Base-by-base conservation (phyloP, 2,888 invertebrate species). In the Xylocampa areola region DNA sequence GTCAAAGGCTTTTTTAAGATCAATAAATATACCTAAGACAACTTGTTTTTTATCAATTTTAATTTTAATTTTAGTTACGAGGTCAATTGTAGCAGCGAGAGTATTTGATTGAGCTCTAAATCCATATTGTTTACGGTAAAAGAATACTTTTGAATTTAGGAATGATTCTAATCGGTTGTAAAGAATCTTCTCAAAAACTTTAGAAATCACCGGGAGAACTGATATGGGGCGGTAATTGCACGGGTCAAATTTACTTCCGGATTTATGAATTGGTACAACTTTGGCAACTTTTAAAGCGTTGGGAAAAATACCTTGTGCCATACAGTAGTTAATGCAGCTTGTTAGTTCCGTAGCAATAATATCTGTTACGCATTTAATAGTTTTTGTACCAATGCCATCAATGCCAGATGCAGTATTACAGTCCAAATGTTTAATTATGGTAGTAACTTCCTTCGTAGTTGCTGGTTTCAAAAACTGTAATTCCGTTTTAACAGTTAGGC, bases 231-330 rank as follows among this genome's bases (percentile, higher is more conserved):
- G 27, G 40, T 27, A 40, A 16, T 40, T 40, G 17, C 40, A 29
- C 7, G 27, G 17, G n/a, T 40, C 27, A 40, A 17, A 40, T 29
- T 40, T 29, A 41, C 11, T 41, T 11, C 29, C 29, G 4, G 41
- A 41, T 29, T 29, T 41, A 19, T 41, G 13, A 19, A 29, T 30
- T 30, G 41, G 41, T n/a, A n/a, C n/a, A n/a, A n/a, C n/a, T n/a
- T n/a, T n/a, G n/a, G n/a, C n/a, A n/a, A n/a, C n/a, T n/a, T 29
- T 29, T 29, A 41, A 41, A 16, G 27, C 29, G 11, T 41, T 11
- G 6, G 29, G 29, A 29, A 29, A 29, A 2, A 29, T 29, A 11
- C 29, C 29, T 11, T 11, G 29, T 29, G 1, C 29, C 11, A 29
- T 11, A 29, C 11, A 11, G 4, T 11, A 4, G 11, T 29, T 29